Base-by-base conservation (phyloP, 2,797 vertebrate species). In the Rhadinocentrus ornatus region DNA sequence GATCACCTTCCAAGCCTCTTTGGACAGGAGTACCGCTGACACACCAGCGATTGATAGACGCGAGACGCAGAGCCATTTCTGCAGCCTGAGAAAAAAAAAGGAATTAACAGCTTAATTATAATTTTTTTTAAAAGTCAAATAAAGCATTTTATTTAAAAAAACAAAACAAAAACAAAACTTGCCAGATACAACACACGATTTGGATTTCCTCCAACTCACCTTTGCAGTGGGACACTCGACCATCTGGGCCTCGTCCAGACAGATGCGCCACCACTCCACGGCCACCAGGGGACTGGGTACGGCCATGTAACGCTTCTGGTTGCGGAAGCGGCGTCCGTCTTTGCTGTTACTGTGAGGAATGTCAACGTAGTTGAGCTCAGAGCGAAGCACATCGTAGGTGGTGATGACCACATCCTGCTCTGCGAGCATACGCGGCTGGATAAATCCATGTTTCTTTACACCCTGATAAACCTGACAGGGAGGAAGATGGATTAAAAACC, bases 251-350 rank as follows among this genome's bases (percentile, higher is more conserved):
- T 99, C 98, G 59, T 99, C 98, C 56, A 99, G 94, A 86, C 98
- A 99, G 86, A 99, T 95, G 66, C 98, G 94, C 98, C 98, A 99
- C 98, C 98, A 99, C 85, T 99, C 97, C 84, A 99, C 98, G 0
- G 98, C 98, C 41, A 99, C 97, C 53, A 99, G 88, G 0, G 98
- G 98, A 77, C 98, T 99, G 29, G 98, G 98, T n/a, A 99, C 90
- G 16, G 98, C 98, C 98, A 99, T 99, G 85, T 99, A 99, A 10
- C 98, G 95, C 87, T 99, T 99, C 93, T 98, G 97, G 83, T 97
- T 98, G 76, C 98, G 92, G 84, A 99, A 97, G 53, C 96, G 96
- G 5, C 98, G 96, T 0, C 97, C 98, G 0, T 98, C 97, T 83
- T 96, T 89, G 39, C 98, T 99, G 90, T 97, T 99, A 61, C 96